Base-by-base conservation (phyloP, 2,888 invertebrate species). In the Therioaphis trifolii region DNA sequence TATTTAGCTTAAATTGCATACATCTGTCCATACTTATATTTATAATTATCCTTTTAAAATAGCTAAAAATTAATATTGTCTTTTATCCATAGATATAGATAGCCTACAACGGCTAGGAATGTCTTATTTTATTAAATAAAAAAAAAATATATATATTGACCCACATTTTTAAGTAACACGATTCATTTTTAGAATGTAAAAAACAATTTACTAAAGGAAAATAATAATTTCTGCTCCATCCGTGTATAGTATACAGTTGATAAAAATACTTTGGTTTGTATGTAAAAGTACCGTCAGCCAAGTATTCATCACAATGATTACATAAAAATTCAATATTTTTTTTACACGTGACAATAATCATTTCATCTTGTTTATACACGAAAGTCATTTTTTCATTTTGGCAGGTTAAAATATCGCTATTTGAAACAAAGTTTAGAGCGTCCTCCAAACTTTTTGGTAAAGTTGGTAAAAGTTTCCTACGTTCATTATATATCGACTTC, bases 241-340 rank as follows among this genome's bases (percentile, higher is more conserved):
- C 55, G 55, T 55, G 55, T 55, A 55, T 55, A 55, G n/a, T 55
- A 55, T 55, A 55, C 15, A 5, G 15, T 55, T 55, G 55, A 55
- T 55, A 55, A 55, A 55, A 5, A 55, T 55, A 55, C 21, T 11
- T 55, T 5, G 55, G 15, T 55, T 55, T 15, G 21, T 43, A 43
- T 43, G 43, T 43, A 43, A 43, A 11, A 43, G 43, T 43, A 43
- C 43, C 43, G 43, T 43, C 11, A 43, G 43, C 43, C 43, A 43
- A 43, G 11, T 43, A 43, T 43, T 43, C 43, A 43, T 43, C 7
- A 21, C 15, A 55, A 55, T 15, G 55, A 55, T 55, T 55, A 55
- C 55, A 55, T 55, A 55, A 55, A 55, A 55, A 5, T 55, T 55
- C 55, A 55, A 55, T 55, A 55, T 55, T 55, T 55, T 55, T n/a